These are phyloP conservation scores for Hypsopygia costalis DNA, from an alignment of 2,888 invertebrate genomes.

Conservation along the genomic window DNA sequence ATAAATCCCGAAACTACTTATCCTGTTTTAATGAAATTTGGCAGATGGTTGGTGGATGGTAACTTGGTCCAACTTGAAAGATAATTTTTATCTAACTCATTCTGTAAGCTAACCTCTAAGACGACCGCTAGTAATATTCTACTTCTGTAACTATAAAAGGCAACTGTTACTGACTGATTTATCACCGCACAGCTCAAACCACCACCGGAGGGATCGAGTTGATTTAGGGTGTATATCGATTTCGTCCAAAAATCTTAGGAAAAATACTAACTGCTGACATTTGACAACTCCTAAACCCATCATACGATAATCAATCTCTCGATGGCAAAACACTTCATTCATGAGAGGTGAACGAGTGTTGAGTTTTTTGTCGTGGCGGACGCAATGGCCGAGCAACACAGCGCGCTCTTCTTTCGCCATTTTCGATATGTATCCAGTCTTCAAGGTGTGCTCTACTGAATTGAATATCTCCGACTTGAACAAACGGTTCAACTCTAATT, in stretches of 20 bases:
- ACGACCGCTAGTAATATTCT: too few relatives aligned
- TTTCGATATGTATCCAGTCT: conserved; percentile 52
- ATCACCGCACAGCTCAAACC: too few relatives aligned
- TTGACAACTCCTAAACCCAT: conserved; percentile 76
- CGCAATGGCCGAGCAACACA: conserved; percentile 76
- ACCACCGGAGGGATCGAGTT: too few relatives aligned
- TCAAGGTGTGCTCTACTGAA: conserved; percentile 67
- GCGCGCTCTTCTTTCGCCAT: conserved; percentile 72
- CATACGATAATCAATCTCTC: conserved; percentile 80
- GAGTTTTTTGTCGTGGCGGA: conserved; percentile 77
- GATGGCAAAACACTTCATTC: conserved; percentile 79
- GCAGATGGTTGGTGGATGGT: too few relatives aligned
- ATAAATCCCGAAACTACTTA: too few relatives aligned
- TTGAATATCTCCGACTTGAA: conserved; percentile 83
- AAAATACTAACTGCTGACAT: conserved; percentile 42
- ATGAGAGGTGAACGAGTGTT: conserved; percentile 79
- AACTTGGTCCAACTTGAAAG: too few relatives aligned
- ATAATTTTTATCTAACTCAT: too few relatives aligned
- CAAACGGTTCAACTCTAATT: conserved; percentile 81
- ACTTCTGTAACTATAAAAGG: too few relatives aligned
- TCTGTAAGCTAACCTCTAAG: too few relatives aligned
- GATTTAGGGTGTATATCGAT: too few relatives aligned
- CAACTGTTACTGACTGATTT: too few relatives aligned
- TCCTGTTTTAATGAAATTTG: too few relatives aligned
- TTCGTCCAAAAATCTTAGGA: neutral